Conservation (phyloP, 2,113 vertebrate species). For the Elephas maximus region DNA sequence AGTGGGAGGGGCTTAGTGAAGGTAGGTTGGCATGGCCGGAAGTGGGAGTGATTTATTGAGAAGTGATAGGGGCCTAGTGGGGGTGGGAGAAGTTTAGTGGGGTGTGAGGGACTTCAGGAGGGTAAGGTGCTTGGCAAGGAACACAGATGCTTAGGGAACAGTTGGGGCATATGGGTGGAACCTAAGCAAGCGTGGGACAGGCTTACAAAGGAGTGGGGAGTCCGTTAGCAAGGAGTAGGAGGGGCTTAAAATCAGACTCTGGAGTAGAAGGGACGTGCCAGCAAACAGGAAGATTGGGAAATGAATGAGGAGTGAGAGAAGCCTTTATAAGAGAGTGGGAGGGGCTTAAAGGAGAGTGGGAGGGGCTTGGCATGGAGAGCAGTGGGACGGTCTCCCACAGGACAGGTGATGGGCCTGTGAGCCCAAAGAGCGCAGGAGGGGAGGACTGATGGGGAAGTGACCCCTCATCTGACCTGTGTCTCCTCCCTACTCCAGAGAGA, state of each 20-base stretch:
- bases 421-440: neutral
- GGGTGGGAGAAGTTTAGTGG: no score
- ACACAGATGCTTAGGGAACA: neutral
- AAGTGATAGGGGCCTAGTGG: neutral
- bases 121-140: neutral
- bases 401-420: neutral
- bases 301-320: no score
- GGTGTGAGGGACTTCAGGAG: neutral
- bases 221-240: neutral
- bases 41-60: no score
- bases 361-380: no score
- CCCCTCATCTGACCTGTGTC: neutral
- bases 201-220: neutral
- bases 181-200: neutral
- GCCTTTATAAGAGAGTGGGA: neutral
- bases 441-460: neutral
- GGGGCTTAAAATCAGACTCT: neutral
- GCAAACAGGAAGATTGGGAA: neutral
- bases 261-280: neutral
- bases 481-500: slow-evolving; percentile 70
- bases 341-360: accelerated
- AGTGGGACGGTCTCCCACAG: neutral
- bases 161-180: neutral
- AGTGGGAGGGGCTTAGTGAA: neutral
- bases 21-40: no score